These are phyloP conservation scores for Pseudopipra pipra DNA, from an alignment of 2,113 vertebrate genomes.

Conservation along the genomic window DNA sequence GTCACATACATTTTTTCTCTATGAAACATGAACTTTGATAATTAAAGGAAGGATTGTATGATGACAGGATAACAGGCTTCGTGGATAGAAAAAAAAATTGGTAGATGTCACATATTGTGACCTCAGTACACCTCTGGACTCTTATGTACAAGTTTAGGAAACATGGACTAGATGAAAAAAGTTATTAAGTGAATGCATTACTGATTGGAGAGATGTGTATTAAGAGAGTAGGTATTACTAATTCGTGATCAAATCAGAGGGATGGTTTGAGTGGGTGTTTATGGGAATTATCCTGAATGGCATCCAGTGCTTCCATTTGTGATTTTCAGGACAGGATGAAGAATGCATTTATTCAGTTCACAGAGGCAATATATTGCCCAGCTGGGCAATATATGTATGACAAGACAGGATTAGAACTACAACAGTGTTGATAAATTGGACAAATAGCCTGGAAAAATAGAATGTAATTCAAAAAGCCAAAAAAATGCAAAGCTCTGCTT, in stretches of 20 bases:
- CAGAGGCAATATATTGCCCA: neutral
- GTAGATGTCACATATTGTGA: neutral
- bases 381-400: neutral
- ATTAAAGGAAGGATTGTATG: neutral
- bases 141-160: neutral
- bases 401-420: neutral
- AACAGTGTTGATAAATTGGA: neutral
- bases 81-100: neutral
- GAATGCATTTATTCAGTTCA: neutral
- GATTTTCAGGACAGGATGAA: neutral
- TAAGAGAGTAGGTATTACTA: neutral
- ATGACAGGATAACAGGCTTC: neutral
- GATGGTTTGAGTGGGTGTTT: neutral
- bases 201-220: neutral
- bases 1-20: neutral
- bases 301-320: neutral
- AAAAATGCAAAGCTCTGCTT: neutral
- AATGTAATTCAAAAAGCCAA: neutral
- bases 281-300: neutral
- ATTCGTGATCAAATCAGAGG: neutral
- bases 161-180: neutral
- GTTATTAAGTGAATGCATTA: neutral
- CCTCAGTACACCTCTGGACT: neutral
- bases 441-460: neutral
- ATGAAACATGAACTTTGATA: neutral